A percentile compares a stretch with the other conserved stretches of the same genome.
Conservation (phyloP, 2,888 invertebrate species). For the Chymomyza caudatula region DNA sequence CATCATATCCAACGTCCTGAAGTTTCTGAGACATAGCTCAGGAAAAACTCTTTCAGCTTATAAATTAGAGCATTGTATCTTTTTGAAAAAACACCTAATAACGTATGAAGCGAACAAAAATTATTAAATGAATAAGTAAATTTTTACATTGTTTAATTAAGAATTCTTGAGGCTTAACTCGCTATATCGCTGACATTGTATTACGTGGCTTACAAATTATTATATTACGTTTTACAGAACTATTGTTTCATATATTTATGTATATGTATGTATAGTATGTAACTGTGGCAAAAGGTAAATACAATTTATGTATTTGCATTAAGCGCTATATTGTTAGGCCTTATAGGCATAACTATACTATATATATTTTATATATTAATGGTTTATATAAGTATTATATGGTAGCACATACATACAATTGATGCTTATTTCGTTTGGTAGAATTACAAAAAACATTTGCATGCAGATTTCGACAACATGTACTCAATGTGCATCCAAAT, state of each 20-base stretch:
- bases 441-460: not conserved
- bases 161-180: conserved; percentile 20
- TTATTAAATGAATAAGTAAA: not conserved
- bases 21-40: too few species aligned
- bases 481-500: not conserved
- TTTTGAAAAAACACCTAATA: not conserved
- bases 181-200: conserved; percentile 22
- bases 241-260: conserved; percentile 16
- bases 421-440: conserved; percentile 14
- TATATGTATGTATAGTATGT: not conserved
- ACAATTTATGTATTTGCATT: conserved; percentile 16
- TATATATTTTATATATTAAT: not conserved
- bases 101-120: not conserved
- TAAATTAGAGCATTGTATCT: too few species aligned
- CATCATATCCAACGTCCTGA: too few species aligned
- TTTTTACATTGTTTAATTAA: conserved; percentile 13
- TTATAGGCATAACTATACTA: not conserved
- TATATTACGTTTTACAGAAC: conserved; percentile 31
- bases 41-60: too few species aligned
- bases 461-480: not conserved
- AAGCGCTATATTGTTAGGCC: conserved; percentile 9
- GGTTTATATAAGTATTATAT: conserved; percentile 28
- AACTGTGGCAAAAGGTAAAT: conserved; percentile 1
- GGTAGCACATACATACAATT: conserved; percentile 30
- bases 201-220: conserved; percentile 14